Conservation (phyloP, 2,888 invertebrate genomes). For the Epinotia brunnichana region DNA sequence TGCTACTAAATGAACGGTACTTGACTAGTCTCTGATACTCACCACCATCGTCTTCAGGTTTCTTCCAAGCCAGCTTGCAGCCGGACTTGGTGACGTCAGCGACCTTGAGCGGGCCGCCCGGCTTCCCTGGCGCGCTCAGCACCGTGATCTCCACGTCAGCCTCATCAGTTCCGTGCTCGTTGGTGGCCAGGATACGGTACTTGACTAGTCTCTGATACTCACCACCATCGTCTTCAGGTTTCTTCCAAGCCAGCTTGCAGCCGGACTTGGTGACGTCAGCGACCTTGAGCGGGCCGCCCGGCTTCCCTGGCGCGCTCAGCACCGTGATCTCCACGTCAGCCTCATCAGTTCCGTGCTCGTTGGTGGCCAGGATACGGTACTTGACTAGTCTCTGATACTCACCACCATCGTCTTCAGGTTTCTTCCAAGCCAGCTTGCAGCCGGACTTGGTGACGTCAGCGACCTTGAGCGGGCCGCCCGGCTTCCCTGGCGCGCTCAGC, state of each 20-base stretch:
- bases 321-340: constrained; percentile 97
- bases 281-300: constrained; percentile 95
- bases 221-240: constrained; percentile 97
- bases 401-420: constrained; percentile 97
- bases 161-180: constrained; percentile 95
- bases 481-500: constrained; percentile 91
- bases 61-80: constrained; percentile 96
- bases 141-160: constrained; percentile 97
- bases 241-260: constrained; percentile 96
- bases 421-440: constrained; percentile 96
- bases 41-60: constrained; percentile 97
- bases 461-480: constrained; percentile 95
- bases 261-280: constrained; percentile 94
- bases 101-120: constrained; percentile 95
- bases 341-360: constrained; percentile 95
- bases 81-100: constrained; percentile 94
- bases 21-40: constrained; percentile 47
- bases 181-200: constrained; percentile 95
- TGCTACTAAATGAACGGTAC: too few species aligned
- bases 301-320: constrained; percentile 91
- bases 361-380: constrained; percentile 95
- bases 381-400: constrained; percentile 47
- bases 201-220: constrained; percentile 47
- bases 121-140: constrained; percentile 91
- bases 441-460: constrained; percentile 94